Base-by-base conservation (phyloP, 2,888 invertebrate genomes). In the Arenicola marina region DNA sequence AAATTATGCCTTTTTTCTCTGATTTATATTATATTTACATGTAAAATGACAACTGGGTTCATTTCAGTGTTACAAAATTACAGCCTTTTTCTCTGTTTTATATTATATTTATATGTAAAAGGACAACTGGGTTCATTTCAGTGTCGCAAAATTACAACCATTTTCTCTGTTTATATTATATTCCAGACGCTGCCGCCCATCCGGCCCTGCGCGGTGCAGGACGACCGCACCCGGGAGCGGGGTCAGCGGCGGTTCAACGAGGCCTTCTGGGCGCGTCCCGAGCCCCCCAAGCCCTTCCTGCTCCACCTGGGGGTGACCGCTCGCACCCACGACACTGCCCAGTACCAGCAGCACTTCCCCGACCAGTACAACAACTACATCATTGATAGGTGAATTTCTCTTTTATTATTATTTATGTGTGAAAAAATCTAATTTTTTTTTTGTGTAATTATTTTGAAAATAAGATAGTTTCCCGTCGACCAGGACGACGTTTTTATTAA, bases 271-370 rank as follows among this genome's bases (percentile, higher is more conserved):
- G 73, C 72, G 51, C 76, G 75, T 59, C 82, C 83, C 1, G 64
- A 63, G 18, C 72, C 78, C 28, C 80, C 82, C 1, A 61, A 68
- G n/a, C 78, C 81, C 11, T 81, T 79, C 75, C 66, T 83, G 43
- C 69, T 83, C 3, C 83, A 83, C 67, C 75, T 83, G 26, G 81
- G 80, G 2, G 73, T 83, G 38, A 82, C 81, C 3, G 79, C 80
- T 0, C 67, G 83, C 48, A 81, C 81, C 2, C 81, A 82, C 60
- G 76, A 78, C 63, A 74, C 80, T 38, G 57, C 68, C 31, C 77
- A 79, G 21, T 82, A 79, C 75, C 80, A 82, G 72, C 64, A 65
- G 53, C 77, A 79, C 70, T 82, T 81, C 72, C 75, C 78, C 1
- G 76, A 78, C 7, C 75, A 78, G n/a, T 78, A 78, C 63, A 69